Conservation (phyloP, 2,797 vertebrate genomes). For the Agapornis canus region DNA sequence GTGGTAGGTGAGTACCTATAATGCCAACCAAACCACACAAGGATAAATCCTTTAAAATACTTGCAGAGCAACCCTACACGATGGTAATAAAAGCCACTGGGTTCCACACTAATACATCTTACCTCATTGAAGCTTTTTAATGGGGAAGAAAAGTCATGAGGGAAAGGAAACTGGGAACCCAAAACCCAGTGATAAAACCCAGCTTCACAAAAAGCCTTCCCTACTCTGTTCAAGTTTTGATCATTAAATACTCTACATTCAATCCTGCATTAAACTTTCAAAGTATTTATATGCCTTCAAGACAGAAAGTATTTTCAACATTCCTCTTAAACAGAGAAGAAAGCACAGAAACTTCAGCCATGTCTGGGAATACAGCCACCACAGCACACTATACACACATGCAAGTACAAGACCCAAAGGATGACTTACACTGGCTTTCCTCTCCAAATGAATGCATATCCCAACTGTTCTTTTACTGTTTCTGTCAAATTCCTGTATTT, state of each 20-base stretch:
- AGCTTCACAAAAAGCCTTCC: neutral
- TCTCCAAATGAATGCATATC: neutral
- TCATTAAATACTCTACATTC: neutral
- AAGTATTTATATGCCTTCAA: neutral
- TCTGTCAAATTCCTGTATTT: neutral
- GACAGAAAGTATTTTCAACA: neutral
- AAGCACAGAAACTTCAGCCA: neutral
- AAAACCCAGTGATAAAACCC: neutral
- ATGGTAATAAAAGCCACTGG: neutral
- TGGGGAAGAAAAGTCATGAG: neutral
- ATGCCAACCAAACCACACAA: neutral
- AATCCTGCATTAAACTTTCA: neutral
- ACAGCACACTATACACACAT: neutral
- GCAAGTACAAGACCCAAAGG: neutral
- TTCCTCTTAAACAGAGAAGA: neutral
- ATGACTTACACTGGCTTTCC: neutral
- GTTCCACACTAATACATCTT: neutral
- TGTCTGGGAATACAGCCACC: neutral
- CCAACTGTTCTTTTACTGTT: neutral
- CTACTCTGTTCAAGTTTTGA: neutral
- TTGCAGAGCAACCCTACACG: fast-evolving
- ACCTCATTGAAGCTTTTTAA: neutral
- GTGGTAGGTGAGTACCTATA: fast-evolving
- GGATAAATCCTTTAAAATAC: neutral
- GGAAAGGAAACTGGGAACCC: neutral